A percentile compares a stretch with the other conserved stretches of the same genome.
Evolutionary conservation across 2,797 vertebrate species (phyloP).

Genomic region (Falco naumanni): DNA sequence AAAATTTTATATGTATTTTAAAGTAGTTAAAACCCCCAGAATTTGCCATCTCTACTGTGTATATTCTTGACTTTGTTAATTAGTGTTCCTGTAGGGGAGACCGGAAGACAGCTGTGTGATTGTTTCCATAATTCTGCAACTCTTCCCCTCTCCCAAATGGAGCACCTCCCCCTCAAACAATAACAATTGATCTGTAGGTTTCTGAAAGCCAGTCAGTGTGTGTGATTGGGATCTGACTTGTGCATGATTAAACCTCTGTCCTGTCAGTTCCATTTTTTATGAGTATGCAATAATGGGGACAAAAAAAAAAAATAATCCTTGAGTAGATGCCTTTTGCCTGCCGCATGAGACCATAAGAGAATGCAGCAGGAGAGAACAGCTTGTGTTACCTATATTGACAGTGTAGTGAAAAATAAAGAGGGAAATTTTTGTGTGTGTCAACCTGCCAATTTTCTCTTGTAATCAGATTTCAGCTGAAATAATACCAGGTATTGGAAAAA

Average conservation of each 20-base stretch:
- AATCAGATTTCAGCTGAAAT: neutral
- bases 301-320: neutral
- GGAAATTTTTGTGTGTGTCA: neutral
- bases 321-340: neutral
- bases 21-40: neutral
- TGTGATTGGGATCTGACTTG: neutral
- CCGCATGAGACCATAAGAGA: neutral
- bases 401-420: neutral
- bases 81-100: neutral
- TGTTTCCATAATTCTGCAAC: neutral
- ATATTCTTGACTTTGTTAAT: neutral
- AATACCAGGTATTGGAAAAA: neutral
- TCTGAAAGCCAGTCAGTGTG: neutral
- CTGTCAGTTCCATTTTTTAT: neutral
- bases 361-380: neutral
- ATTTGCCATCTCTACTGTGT: neutral
- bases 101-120: neutral
- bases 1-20: neutral
- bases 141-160: neutral
- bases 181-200: neutral
- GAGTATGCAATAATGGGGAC: neutral
- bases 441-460: neutral
- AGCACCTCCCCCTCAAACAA: neutral
- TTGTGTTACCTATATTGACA: neutral
- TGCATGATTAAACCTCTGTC: neutral